Conservation (phyloP, 2,888 invertebrate species). For the Leptura quadrifasciata region DNA sequence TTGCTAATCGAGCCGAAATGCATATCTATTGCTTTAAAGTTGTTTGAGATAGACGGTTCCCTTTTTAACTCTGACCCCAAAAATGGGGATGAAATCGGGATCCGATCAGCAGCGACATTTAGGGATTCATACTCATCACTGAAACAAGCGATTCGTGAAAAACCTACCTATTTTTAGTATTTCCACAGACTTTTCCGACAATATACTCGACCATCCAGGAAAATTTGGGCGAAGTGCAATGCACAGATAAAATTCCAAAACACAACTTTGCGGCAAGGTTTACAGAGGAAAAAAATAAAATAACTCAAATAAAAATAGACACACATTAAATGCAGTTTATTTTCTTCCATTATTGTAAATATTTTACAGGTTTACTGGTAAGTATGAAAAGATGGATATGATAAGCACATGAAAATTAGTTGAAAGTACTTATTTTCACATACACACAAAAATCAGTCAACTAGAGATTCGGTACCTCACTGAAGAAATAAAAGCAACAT, state of each 20-base stretch:
- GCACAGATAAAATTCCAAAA: not conserved
- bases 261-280: not conserved
- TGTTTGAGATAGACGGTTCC: too few relatives aligned
- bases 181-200: too few relatives aligned
- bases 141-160: too few relatives aligned
- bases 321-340: conserved; percentile 70
- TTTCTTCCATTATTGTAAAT: conserved; percentile 66
- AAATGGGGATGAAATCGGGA: too few relatives aligned
- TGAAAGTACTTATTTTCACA: conserved; percentile 59
- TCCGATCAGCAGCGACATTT: too few relatives aligned
- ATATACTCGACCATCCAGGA: too few relatives aligned
- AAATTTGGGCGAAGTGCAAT: too few relatives aligned
- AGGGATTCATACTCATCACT: too few relatives aligned
- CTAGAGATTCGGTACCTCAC: conserved; percentile 66
- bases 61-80: too few relatives aligned
- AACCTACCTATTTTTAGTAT: too few relatives aligned
- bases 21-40: too few relatives aligned
- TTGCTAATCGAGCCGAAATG: too few relatives aligned
- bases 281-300: conserved; percentile 33
- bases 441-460: conserved; percentile 63
- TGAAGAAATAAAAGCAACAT: conserved; percentile 58
- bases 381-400: conserved; percentile 66
- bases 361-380: conserved; percentile 67
- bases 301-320: conserved; percentile 55
- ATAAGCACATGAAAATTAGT: conserved; percentile 68